phyloP scores from a whole-genome alignment of 2,113 vertebrate species.

The Gasterosteus nipponicus region DNA sequence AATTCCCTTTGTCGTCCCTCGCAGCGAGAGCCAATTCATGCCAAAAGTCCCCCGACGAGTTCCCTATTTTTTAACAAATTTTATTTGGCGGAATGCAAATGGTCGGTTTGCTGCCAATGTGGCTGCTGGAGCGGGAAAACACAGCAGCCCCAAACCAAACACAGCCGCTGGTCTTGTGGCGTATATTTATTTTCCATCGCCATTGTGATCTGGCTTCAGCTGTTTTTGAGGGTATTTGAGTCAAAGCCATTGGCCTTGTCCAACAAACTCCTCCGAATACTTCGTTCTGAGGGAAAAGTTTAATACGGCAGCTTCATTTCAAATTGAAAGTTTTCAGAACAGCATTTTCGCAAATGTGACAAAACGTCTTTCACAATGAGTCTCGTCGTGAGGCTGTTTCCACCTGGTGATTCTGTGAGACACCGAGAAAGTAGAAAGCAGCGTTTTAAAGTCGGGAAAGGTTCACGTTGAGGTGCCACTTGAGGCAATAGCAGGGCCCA shows the following conservation, averaged over 20 bases:
- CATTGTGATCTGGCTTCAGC: background rate
- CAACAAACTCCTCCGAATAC: background rate
- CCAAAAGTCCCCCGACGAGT: slow-evolving; percentile 5
- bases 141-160: background rate
- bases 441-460: too few species aligned
- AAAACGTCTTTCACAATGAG: too few species aligned
- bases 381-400: too few species aligned
- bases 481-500: background rate
- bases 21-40: background rate
- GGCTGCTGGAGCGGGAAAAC: background rate
- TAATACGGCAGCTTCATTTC: background rate
- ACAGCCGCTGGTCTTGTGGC: background rate
- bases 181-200: background rate
- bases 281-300: background rate
- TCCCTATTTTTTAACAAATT: slow-evolving; percentile 5
- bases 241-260: background rate
- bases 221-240: background rate
- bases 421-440: too few species aligned
- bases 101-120: background rate
- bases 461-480: background rate
- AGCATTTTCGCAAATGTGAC: background rate
- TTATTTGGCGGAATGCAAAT: background rate
- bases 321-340: background rate
- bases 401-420: too few species aligned
- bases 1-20: background rate